Percentiles rank a stretch among this genome's conserved stretches.
These are phyloP conservation scores for Egretta garzetta DNA, from an alignment of 2,113 vertebrate species.

Conservation along the genomic window DNA sequence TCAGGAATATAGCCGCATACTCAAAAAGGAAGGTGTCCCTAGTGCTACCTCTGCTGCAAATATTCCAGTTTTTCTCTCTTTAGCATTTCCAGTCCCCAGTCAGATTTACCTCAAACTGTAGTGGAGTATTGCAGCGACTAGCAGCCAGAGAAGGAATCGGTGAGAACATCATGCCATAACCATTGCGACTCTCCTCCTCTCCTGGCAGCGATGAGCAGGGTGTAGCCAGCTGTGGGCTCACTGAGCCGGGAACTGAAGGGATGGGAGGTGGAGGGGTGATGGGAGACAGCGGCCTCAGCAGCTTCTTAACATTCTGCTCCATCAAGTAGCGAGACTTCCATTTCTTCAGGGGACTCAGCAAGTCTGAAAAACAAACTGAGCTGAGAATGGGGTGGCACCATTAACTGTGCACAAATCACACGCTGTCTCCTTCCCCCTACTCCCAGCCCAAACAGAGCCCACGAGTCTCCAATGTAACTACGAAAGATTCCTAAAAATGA, in stretches of 20 bases:
- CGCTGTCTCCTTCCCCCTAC: background rate
- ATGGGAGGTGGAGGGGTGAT: conserved; percentile 85
- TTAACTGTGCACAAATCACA: background rate
- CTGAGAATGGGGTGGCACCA: background rate
- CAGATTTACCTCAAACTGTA: conserved; percentile 93
- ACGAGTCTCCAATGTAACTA: background rate
- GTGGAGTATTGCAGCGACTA: conserved; percentile 97
- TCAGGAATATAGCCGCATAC: background rate
- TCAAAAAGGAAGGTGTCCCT: background rate
- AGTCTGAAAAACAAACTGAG: conserved; percentile 77
- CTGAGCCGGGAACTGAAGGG: conserved; percentile 75
- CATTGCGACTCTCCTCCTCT: conserved; percentile 82
- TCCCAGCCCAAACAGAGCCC: background rate
- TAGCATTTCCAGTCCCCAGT: background rate
- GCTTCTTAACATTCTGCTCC: conserved; percentile 80
- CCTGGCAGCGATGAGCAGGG: conserved; percentile 79
- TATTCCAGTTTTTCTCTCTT: background rate
- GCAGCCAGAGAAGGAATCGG: conserved; percentile 89
- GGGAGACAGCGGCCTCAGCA: conserved; percentile 88
- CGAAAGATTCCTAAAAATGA: background rate
- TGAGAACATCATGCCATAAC: conserved; percentile 85
- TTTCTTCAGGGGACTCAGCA: conserved; percentile 91
- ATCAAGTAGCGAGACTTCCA: conserved; percentile 88
- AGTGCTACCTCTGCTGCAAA: background rate
- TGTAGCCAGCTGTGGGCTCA: conserved; percentile 79